A percentile compares a stretch with the other conserved stretches of the same genome.
Conservation (phyloP, 35 echinoderm and acorn worm species). For the Patiria miniata region DNA sequence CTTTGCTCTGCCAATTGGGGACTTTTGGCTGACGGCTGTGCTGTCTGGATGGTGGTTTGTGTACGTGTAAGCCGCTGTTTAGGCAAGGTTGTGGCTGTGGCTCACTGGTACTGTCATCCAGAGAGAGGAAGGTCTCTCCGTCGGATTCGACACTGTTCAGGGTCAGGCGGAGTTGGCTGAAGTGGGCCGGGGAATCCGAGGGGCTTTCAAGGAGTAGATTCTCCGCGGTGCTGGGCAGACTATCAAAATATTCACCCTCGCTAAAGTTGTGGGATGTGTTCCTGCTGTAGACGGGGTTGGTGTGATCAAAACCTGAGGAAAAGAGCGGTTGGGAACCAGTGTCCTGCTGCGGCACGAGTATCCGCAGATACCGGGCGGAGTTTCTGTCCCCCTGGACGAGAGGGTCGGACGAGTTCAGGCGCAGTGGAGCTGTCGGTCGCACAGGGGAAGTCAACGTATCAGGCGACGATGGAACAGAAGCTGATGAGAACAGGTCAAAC, state of each 20-base stretch:
- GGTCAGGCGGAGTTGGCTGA: slow-evolving; percentile 44
- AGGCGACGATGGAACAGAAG: slow-evolving; percentile 41
- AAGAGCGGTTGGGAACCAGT: not conserved
- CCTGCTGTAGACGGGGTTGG: slow-evolving; percentile 27
- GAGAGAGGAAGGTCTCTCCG: slow-evolving; percentile 35
- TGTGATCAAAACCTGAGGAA: not conserved
- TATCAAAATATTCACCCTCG: not conserved
- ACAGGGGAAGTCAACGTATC: not conserved
- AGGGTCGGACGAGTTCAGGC: slow-evolving; percentile 15
- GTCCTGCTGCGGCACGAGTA: slow-evolving; percentile 60
- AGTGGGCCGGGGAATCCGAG: slow-evolving; percentile 49
- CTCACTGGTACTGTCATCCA: not conserved
- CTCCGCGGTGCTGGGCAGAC: slow-evolving; percentile 33
- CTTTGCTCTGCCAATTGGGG: not conserved
- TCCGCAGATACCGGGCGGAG: slow-evolving; percentile 62
- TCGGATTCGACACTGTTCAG: slow-evolving; percentile 57
- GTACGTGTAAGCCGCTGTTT: slow-evolving; percentile 18
- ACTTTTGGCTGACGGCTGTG: not conserved
- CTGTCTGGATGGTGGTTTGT: not conserved
- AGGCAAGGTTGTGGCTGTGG: not conserved
- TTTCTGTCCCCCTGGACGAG: slow-evolving; percentile 27
- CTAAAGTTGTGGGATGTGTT: not conserved
- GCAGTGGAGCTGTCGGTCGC: slow-evolving; percentile 1
- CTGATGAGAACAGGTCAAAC: slow-evolving; percentile 37
- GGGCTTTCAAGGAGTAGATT: slow-evolving; percentile 60